Conservation (phyloP, 2,113 vertebrate species). For the Centropristis striata region DNA sequence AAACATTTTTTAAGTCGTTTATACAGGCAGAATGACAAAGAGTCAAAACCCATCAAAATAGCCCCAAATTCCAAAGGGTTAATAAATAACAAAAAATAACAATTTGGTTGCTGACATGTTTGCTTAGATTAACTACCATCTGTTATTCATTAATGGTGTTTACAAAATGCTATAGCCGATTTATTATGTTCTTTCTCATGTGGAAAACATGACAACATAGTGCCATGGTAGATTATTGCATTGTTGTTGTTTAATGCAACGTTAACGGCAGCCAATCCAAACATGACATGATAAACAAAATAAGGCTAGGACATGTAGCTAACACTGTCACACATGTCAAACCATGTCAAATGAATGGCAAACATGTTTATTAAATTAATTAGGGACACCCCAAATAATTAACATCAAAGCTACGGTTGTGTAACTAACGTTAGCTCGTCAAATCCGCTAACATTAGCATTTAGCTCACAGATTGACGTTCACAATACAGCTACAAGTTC, state of each 20-base stretch:
- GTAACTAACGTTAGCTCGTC: not conserved
- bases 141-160: not conserved
- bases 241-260: not conserved
- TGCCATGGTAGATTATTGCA: no score
- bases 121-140: not conserved
- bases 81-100: not conserved
- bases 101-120: not conserved
- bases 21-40: no score
- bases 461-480: constrained; percentile 26
- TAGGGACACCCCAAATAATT: rapidly evolving
- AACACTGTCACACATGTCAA: not conserved
- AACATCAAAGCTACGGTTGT: not conserved
- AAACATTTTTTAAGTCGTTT: no score
- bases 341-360: not conserved
- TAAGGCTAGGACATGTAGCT: not conserved
- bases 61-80: not conserved
- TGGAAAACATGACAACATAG: not conserved
- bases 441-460: constrained; percentile 35
- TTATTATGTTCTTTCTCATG: not conserved
- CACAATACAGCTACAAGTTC: constrained; percentile 13
- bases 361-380: not conserved
- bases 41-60: no score
- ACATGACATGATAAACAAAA: not conserved
- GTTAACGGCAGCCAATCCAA: not conserved
- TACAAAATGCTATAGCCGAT: not conserved